These are phyloP conservation scores for Cheilosia soror DNA, from an alignment of 2,888 invertebrate genomes.

Conservation along the genomic window DNA sequence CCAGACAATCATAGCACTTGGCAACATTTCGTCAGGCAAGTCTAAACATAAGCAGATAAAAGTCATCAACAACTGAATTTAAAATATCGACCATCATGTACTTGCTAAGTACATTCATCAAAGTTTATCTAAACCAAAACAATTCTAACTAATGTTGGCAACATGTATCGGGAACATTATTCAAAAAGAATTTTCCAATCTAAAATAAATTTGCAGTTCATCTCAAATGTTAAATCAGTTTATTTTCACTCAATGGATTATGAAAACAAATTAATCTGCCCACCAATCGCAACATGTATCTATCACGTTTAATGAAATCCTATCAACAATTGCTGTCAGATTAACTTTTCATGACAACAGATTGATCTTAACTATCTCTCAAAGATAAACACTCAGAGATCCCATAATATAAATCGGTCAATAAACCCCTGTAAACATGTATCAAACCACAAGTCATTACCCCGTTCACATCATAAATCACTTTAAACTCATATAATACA, in stretches of 20 bases:
- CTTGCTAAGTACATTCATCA: background rate
- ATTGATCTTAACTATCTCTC: constrained; percentile 10
- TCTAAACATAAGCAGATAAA: no score
- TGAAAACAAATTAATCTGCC: background rate
- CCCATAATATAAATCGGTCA: constrained; percentile 31
- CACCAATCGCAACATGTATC: constrained; percentile 27
- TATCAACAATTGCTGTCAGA: constrained; percentile 44
- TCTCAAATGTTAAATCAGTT: no score
- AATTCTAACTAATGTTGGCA: no score
- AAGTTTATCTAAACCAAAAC: no score
- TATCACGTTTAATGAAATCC: constrained; percentile 26
- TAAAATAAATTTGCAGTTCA: background rate
- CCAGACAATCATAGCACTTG: no score
- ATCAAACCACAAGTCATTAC: constrained; percentile 12
- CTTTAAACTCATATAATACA: constrained; percentile 43
- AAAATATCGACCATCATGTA: background rate
- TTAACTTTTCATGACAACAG: constrained; percentile 8
- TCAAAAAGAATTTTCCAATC: background rate
- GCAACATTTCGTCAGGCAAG: no score
- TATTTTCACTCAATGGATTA: background rate
- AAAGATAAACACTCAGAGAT: constrained; percentile 15
- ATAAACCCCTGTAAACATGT: constrained; percentile 34
- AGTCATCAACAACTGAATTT: no score
- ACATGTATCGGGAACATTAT: no score
- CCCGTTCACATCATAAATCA: constrained; percentile 62